Evolutionary conservation across 2,888 invertebrate genomes (phyloP).

Genomic region (Tetheella fluctuosa): DNA sequence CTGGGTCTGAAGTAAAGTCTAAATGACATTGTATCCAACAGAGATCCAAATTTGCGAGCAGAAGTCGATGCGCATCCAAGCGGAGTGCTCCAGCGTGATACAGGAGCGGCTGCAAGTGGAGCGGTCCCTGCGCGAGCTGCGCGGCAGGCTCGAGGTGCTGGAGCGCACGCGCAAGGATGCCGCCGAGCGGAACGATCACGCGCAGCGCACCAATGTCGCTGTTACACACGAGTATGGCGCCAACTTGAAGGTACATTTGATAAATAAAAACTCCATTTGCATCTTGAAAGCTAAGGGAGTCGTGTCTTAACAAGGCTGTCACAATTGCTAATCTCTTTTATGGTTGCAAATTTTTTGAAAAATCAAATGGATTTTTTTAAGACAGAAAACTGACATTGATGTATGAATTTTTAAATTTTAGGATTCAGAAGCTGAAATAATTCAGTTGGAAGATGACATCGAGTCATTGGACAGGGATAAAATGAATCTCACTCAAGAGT

Average conservation of each 20-base stretch:
- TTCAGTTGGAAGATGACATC: constrained; percentile 88
- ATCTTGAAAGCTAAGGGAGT: no score
- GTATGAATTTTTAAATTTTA: constrained; percentile 48
- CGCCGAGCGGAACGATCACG: constrained; percentile 81
- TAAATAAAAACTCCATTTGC: not conserved
- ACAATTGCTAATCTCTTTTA: no score
- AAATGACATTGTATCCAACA: constrained; percentile 30
- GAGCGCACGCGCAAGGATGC: constrained; percentile 86
- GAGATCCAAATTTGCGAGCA: constrained; percentile 87
- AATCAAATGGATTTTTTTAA: no score
- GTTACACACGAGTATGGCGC: constrained; percentile 83
- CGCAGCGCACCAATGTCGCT: constrained; percentile 83
- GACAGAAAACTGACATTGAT: no score
- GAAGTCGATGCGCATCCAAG: constrained; percentile 88
- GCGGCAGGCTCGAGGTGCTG: constrained; percentile 84
- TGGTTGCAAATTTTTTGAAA: no score
- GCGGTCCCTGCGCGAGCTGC: constrained; percentile 84
- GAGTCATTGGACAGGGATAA: constrained; percentile 87
- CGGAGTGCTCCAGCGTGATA: constrained; percentile 84
- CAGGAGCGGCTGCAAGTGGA: constrained; percentile 83
- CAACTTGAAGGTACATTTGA: constrained; percentile 71
- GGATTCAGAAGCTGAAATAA: constrained; percentile 87
- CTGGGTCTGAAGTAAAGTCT: no score
- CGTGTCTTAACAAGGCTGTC: no score
- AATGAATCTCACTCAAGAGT: constrained; percentile 84